Evolutionary conservation across 2,888 invertebrate species (phyloP), one percentile per base, ranked within the genome.

Genomic region (Smittia aterrima): DNA sequence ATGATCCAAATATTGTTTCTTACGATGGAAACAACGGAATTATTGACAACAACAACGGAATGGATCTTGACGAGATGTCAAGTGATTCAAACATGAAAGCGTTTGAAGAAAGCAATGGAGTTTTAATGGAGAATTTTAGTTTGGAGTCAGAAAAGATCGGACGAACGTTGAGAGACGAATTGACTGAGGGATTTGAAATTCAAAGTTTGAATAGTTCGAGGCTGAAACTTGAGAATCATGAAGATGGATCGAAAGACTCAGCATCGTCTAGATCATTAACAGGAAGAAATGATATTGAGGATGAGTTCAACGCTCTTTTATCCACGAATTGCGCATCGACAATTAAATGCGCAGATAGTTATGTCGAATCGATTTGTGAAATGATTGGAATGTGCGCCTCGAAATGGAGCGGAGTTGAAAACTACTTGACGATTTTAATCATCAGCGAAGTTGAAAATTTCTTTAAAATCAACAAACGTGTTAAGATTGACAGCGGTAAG

Each of bases 361-460:
- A 76, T 24, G 80, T 83, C 1, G 79, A 81, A 72, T 78, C 79
- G 20, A 76, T 83, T 16, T 82, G 82, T 75, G 77, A 78, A 40
- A 81, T 82, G 0, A 79, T 83, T 13, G 83, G 83, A 70, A 27
- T 54, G 62, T 62, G 74, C 38, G 47, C 68, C 7, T 38, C 70
- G 1, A 75, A 71, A 41, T 75, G 75, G 75, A 67, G 64, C 16
- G 70, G 67, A 4, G 47, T 64, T 13, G 75, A 75, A 41, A 40
- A 64, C 16, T 66, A 66, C 4, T 11, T 74, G 47, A 74, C 74
- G 6, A 38, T 47, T 13, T n/a, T 74, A 6, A 64, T 74, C 11
- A 74, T 47, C n/a, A 74, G 32, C 20, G 66, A 66, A 27, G 53
- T 74, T 41, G 74, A 74, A 16, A 74, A 64, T 16, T 74, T 62